Conservation (phyloP, 2,888 invertebrate species). For the Sinelater perroti region DNA sequence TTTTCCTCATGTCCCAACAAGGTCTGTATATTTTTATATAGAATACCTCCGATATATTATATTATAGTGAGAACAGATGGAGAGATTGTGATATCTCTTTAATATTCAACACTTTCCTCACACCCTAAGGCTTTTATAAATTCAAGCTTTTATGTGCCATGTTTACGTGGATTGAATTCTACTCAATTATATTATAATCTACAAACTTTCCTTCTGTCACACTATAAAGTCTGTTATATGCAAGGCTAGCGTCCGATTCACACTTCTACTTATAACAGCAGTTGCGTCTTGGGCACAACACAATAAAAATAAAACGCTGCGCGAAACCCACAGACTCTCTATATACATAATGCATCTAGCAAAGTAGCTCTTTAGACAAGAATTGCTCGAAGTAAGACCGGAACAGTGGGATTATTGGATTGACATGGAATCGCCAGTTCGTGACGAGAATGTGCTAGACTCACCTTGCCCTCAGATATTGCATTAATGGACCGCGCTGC, state of each 20-base stretch:
- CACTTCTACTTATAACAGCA: not conserved
- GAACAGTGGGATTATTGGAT: constrained; percentile 63
- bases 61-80: too few relatives aligned
- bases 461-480: constrained; percentile 55
- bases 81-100: too few relatives aligned
- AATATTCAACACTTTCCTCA: too few relatives aligned
- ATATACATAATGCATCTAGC: constrained; percentile 53
- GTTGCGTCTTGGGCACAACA: not conserved
- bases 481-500: constrained; percentile 30
- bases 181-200: constrained; percentile 7
- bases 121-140: not conserved
- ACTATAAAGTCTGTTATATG: constrained; percentile 4
- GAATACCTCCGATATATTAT: too few relatives aligned
- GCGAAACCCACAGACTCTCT: constrained; percentile 35
- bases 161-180: constrained; percentile 7
- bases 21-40: too few relatives aligned
- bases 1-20: too few relatives aligned
- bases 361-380: constrained; percentile 54
- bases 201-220: not conserved
- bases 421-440: constrained; percentile 59
- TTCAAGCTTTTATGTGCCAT: not conserved
- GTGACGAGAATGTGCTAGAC: constrained; percentile 54
- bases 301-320: not conserved
- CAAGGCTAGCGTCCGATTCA: constrained; percentile 6
- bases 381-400: constrained; percentile 57